Percentiles rank a stretch among this genome's conserved stretches.
phyloP scores from a whole-genome alignment of 2,888 invertebrate genomes.

The Temnothorax ravouxi region DNA sequence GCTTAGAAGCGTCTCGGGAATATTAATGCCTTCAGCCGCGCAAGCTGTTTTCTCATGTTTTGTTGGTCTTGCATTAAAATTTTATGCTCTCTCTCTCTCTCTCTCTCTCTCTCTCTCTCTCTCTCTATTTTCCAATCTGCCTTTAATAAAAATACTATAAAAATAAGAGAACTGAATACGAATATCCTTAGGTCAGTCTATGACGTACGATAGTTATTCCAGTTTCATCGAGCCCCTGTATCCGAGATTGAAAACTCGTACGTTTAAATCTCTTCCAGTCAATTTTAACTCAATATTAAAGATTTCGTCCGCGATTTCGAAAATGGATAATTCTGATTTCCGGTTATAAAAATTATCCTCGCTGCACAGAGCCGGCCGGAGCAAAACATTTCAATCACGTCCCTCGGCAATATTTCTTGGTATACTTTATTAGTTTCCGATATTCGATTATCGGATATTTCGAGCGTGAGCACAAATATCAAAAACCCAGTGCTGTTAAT shows the following conservation, averaged over 20 bases:
- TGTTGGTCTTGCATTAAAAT: conserved; percentile 17
- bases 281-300: neutral
- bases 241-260: neutral
- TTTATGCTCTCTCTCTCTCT: neutral
- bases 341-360: conserved; percentile 17
- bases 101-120: neutral
- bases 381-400: conserved; percentile 51
- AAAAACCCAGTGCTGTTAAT: conserved; percentile 33
- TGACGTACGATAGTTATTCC: neutral
- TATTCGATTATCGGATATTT: conserved; percentile 43
- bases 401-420: conserved; percentile 33
- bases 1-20: conserved; percentile 15
- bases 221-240: neutral
- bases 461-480: conserved; percentile 50
- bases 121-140: neutral
- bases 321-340: conserved; percentile 1
- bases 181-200: neutral
- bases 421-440: conserved; percentile 51
- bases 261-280: neutral
- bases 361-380: neutral
- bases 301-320: neutral
- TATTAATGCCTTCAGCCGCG: conserved; percentile 7
- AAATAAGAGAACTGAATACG: neutral
- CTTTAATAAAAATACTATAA: conserved; percentile 1
- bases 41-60: conserved; percentile 24